Conservation (phyloP, 2,888 invertebrate genomes). For the Ennomos quercinarius region DNA sequence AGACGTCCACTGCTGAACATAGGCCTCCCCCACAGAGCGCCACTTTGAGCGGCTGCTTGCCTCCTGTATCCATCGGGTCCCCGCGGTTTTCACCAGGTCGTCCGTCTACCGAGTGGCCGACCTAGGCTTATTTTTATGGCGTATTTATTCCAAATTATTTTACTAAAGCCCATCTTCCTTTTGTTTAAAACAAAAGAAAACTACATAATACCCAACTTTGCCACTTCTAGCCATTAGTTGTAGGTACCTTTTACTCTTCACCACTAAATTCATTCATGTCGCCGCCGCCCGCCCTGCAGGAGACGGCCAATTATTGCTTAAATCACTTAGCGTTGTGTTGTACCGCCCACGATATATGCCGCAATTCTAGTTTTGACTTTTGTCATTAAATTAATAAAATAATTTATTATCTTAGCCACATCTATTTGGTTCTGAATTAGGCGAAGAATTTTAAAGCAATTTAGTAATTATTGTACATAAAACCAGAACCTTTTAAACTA, state of each 20-base stretch:
- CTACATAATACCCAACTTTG: not conserved
- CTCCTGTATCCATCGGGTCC: no score
- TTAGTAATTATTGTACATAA: no score
- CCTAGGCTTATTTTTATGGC: no score
- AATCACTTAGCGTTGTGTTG: constrained; percentile 54
- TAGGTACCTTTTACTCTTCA: not conserved
- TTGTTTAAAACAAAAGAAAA: not conserved
- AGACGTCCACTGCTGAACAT: no score
- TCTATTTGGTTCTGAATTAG: not conserved
- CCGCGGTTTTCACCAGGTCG: no score
- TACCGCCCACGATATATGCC: constrained; percentile 20
- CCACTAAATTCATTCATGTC: constrained; percentile 14
- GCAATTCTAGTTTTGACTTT: constrained; percentile 17
- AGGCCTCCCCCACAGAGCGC: no score
- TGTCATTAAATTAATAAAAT: constrained; percentile 17
- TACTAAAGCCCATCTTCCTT: not conserved
- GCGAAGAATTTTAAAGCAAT: not conserved
- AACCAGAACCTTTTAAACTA: no score
- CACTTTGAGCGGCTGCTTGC: no score
- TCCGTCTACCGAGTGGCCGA: no score
- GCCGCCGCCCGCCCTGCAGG: constrained; percentile 52
- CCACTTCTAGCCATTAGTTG: constrained; percentile 8
- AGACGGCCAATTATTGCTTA: constrained; percentile 62
- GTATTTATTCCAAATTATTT: no score
- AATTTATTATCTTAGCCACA: constrained; percentile 4